Base-by-base conservation (phyloP, 2,888 invertebrate genomes). In the Macrophya annulata region DNA sequence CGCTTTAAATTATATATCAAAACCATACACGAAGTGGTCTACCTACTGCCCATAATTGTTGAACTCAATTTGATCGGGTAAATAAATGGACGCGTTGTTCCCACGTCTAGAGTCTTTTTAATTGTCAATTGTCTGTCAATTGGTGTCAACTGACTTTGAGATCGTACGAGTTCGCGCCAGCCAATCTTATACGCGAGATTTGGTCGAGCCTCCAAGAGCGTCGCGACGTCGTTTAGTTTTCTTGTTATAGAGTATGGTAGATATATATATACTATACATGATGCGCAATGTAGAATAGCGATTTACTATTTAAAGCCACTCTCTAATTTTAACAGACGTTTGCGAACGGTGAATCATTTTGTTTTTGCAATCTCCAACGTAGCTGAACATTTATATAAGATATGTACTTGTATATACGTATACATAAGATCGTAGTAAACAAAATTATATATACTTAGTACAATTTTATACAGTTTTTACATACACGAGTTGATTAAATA, bases 91-190 rank as follows among this genome's bases (percentile, higher is more conserved):
- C 68, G 43, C 77, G 77, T 51, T 51, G 77, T 77, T 62, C 62
- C 62, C 81, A 81, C 59, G 81, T 62, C 81, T 43, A 31, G 31
- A 59, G 59, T 62, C 55, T 81, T 40, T 25, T 62, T 65, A 71
- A 83, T 83, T 51, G 83, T 51, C 51, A 83, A 81, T 81, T 65
- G 62, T 25, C 68, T 83, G 83, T 83, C 83, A 83, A 83, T 83
- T 83, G 83, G 83, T 83, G 83, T 83, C 83, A 83, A 83, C 68
- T 83, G 25, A 71, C 37, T 45, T 21, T 6, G 51, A 40, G 68
- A 83, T 83, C 83, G 83, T 83, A 83, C 68, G 83, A 81, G 62
- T 45, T 68, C 31, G 45, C 62, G 45, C 12, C 31, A 48, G 62
- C 83, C 83, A 83, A 83, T 83, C 48, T 9, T 21, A 0, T 31